A percentile compares a stretch with the other conserved stretches of the same genome.
These are phyloP conservation scores for Adela reaumurella DNA, from an alignment of 2,888 invertebrate species.

Conservation along the genomic window DNA sequence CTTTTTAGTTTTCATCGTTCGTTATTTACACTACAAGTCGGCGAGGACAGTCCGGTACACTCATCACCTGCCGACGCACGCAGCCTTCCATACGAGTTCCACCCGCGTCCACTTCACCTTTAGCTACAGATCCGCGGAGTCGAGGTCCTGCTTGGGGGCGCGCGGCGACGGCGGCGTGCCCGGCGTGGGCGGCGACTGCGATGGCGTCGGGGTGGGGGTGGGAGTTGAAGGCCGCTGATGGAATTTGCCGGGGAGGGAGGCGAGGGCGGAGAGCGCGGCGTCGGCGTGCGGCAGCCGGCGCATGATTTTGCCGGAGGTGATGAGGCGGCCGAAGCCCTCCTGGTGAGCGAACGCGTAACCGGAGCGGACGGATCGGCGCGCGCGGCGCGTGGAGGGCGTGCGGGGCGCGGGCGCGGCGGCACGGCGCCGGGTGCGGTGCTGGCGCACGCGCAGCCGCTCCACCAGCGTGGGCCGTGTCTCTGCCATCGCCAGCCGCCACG, in stretches of 20 bases:
- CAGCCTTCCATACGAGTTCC: no score
- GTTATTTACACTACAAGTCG: slow-evolving; percentile 24
- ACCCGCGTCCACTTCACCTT: no score
- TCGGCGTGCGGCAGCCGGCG: slow-evolving; percentile 75
- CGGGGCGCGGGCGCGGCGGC: slow-evolving; percentile 76
- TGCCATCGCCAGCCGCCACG: slow-evolving; percentile 92
- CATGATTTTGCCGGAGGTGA: slow-evolving; percentile 97
- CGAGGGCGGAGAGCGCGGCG: slow-evolving; percentile 64
- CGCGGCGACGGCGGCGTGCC: slow-evolving; percentile 33
- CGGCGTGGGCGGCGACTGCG: slow-evolving; percentile 18
- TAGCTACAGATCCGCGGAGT: slow-evolving; percentile 69
- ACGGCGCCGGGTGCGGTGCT: slow-evolving; percentile 64
- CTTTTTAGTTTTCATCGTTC: slow-evolving; percentile 15
- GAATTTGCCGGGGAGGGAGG: slow-evolving; percentile 57
- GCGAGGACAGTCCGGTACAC: slow-evolving; percentile 7
- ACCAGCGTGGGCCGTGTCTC: slow-evolving; percentile 89
- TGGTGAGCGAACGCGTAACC: slow-evolving; percentile 99
- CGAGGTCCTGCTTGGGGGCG: slow-evolving; percentile 70
- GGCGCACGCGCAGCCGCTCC: slow-evolving; percentile 83
- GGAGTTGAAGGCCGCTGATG: slow-evolving; percentile 22
- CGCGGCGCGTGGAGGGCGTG: slow-evolving; percentile 84
- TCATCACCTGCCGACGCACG: no score
- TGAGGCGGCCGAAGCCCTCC: slow-evolving; percentile 94
- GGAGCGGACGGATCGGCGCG: slow-evolving; percentile 87
- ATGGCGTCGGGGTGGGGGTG: slow-evolving; percentile 14